Percentiles rank a stretch among this genome's conserved stretches.
phyloP scores from a whole-genome alignment of 2,797 vertebrate species.

The Acipenser ruthenus region DNA sequence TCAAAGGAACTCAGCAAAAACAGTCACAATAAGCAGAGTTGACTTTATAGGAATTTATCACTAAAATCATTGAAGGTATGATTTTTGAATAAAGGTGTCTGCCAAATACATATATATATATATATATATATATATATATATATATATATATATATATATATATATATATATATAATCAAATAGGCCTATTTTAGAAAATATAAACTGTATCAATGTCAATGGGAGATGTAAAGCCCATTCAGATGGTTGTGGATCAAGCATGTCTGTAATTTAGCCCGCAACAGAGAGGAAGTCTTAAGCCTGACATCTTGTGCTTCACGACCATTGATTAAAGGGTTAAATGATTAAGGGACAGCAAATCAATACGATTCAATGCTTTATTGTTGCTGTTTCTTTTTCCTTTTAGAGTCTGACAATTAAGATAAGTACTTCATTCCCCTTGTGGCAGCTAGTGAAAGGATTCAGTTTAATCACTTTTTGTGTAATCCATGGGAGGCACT shows the following conservation, averaged over 20 bases:
- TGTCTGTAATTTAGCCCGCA: not conserved
- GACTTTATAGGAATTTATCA: no score
- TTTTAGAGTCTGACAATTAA: not conserved
- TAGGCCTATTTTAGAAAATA: no score
- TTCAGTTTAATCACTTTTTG: not conserved
- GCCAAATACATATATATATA: no score
- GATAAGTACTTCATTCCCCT: not conserved
- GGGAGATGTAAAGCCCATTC: not conserved
- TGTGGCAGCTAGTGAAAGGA: not conserved
- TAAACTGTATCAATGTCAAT: not conserved
- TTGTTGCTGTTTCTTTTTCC: not conserved
- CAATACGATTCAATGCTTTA: not conserved
- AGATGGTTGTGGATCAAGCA: not conserved
- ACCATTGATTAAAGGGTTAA: not conserved
- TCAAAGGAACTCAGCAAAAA: no score
- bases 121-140: no score
- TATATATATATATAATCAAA: no score
- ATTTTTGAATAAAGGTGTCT: no score
- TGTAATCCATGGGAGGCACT: not conserved
- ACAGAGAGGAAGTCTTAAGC: not conserved
- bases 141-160: no score
- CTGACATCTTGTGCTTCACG: not conserved
- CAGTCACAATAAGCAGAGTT: no score
- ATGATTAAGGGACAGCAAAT: slow-evolving; percentile 6
- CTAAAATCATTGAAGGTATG: no score